phyloP scores from a whole-genome alignment of 2,888 invertebrate genomes.

The Tinea trinotella region DNA sequence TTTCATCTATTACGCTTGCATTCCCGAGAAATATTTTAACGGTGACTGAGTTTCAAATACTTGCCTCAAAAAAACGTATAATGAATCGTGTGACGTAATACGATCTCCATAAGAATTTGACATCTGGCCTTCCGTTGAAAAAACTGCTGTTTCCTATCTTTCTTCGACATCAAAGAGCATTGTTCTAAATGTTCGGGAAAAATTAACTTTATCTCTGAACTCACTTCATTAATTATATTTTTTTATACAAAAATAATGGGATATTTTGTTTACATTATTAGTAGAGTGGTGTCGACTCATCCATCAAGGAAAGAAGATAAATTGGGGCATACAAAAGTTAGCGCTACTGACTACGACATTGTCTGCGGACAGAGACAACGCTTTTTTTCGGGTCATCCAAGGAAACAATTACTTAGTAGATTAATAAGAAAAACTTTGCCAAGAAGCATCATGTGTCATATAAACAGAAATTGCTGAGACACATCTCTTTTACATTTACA shows the following conservation, averaged over 20 bases:
- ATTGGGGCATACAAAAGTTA: constrained; percentile 39
- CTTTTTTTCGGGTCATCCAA: constrained; percentile 16
- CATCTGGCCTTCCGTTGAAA: constrained; percentile 31
- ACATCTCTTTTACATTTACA: not conserved
- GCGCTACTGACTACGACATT: constrained; percentile 26
- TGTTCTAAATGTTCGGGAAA: constrained; percentile 43
- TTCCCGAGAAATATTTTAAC: constrained; percentile 39
- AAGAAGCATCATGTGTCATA: constrained; percentile 12
- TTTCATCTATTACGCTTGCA: constrained; percentile 50
- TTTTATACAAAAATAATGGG: constrained; percentile 13
- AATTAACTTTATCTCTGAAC: constrained; percentile 56
- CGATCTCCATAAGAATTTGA: constrained; percentile 34
- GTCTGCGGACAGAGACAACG: constrained; percentile 20
- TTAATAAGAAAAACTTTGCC: constrained; percentile 17
- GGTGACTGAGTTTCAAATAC: constrained; percentile 33
- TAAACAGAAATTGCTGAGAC: not conserved
- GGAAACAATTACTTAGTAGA: constrained; percentile 19
- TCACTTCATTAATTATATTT: constrained; percentile 54
- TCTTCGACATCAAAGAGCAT: constrained; percentile 40
- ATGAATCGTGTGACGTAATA: constrained; percentile 25
- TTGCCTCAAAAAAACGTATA: constrained; percentile 31
- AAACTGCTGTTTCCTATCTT: constrained; percentile 35
- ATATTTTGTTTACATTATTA: constrained; percentile 68
- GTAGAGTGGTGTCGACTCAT: constrained; percentile 56
- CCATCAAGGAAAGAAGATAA: constrained; percentile 59